Conservation (phyloP, 2,797 vertebrate genomes). For the Leptatherina wallacei region DNA sequence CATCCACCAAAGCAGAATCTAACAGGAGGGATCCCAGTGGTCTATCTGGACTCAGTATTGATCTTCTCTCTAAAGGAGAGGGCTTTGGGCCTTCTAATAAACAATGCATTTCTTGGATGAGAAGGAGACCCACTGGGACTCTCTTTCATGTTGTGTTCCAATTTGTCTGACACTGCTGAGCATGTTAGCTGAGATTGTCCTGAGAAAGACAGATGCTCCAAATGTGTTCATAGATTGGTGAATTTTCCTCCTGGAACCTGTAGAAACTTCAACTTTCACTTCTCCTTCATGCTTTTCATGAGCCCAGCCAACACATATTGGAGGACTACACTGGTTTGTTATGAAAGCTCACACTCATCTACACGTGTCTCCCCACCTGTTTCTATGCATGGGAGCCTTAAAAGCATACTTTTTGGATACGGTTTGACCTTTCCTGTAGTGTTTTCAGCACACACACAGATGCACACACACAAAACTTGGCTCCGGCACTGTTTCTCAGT, state of each 20-base stretch:
- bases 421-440: slow-evolving; percentile 70
- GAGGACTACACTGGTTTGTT: slow-evolving; percentile 52
- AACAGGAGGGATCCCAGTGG: slow-evolving; percentile 68
- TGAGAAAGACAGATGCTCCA: slow-evolving; percentile 1
- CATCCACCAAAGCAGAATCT: slow-evolving; percentile 58
- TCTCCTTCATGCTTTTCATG: neutral
- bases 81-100: slow-evolving; percentile 47
- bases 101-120: slow-evolving; percentile 48
- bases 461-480: slow-evolving; percentile 57
- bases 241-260: neutral
- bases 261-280: neutral
- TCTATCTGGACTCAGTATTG: slow-evolving; percentile 66
- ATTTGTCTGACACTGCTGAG: slow-evolving; percentile 54
- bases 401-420: slow-evolving; percentile 66
- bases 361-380: slow-evolving; percentile 60
- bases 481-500: slow-evolving; percentile 53
- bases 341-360: slow-evolving; percentile 65
- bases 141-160: slow-evolving; percentile 47
- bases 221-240: slow-evolving; percentile 11
- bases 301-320: slow-evolving; percentile 30
- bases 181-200: slow-evolving; percentile 41
- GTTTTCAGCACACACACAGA: slow-evolving; percentile 49
- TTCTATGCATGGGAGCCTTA: slow-evolving; percentile 64
- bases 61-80: slow-evolving; percentile 48
- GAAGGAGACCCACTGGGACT: slow-evolving; percentile 41